A percentile compares a stretch with the other conserved stretches of the same genome.
These are phyloP conservation scores for Falco peregrinus DNA, from an alignment of 2,797 vertebrate genomes.

Conservation along the genomic window DNA sequence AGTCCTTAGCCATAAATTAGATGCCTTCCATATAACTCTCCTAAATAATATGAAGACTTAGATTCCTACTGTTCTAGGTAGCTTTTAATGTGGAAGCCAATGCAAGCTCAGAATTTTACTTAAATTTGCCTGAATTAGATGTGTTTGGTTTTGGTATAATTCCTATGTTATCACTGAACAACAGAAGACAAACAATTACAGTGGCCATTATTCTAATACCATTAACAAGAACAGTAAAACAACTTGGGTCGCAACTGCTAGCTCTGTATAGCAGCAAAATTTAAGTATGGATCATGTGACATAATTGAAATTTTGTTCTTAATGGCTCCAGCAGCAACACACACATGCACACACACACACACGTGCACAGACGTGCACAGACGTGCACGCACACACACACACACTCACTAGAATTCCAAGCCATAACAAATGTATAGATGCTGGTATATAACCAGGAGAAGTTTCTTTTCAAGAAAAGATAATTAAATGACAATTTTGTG, in stretches of 20 bases:
- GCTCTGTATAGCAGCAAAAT: background rate
- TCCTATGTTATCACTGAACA: background rate
- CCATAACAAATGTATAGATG: background rate
- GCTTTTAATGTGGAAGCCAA: background rate
- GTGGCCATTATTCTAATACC: background rate
- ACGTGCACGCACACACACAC: background rate
- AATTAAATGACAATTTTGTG: background rate
- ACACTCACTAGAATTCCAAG: background rate
- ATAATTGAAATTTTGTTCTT: background rate
- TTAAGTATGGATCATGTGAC: background rate
- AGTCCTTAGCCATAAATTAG: background rate
- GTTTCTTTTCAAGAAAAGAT: background rate
- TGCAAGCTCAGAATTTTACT: background rate
- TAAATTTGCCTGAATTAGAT: background rate
- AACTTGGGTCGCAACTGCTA: background rate
- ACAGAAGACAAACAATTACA: background rate
- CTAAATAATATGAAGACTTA: background rate
- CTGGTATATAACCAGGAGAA: background rate
- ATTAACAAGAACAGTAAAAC: background rate
- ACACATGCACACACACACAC: background rate
- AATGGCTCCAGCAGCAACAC: background rate
- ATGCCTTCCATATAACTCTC: background rate
- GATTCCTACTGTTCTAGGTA: background rate
- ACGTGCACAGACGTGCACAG: background rate
- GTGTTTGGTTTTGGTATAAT: background rate